phyloP scores from a whole-genome alignment of 2,113 vertebrate genomes.

The Brevimyrus niger region DNA sequence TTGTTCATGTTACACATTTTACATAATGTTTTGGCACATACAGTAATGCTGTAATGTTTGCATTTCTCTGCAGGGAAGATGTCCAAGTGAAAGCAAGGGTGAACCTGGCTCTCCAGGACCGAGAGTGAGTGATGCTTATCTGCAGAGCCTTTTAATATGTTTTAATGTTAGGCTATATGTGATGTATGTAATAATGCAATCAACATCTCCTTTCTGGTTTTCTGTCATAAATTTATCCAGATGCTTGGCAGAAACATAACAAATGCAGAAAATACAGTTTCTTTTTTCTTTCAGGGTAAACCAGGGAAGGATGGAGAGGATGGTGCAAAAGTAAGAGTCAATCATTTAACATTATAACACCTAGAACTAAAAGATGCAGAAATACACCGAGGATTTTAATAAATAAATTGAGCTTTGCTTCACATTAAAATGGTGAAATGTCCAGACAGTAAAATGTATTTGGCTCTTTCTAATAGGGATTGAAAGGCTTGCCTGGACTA shows the following conservation, averaged over 20 bases:
- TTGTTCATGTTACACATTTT: neutral
- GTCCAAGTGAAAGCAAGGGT: slow-evolving; percentile 69
- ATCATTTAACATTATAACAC: neutral
- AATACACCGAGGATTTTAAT: neutral
- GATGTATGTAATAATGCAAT: neutral
- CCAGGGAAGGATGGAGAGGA: slow-evolving; percentile 80
- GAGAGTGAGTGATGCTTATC: slow-evolving; percentile 63
- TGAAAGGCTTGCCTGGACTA: slow-evolving; percentile 42
- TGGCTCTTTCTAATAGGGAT: slow-evolving; percentile 46
- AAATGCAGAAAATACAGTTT: neutral
- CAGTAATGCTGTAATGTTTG: neutral
- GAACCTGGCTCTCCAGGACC: slow-evolving; percentile 71
- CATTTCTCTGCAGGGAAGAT: slow-evolving; percentile 45
- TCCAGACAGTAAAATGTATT: neutral
- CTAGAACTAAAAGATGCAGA: neutral
- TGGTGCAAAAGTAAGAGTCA: slow-evolving; percentile 59
- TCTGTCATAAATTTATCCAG: neutral
- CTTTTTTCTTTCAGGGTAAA: slow-evolving; percentile 71
- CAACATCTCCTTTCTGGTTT: neutral
- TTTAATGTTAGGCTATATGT: neutral
- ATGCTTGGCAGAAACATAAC: neutral
- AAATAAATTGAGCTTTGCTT: neutral
- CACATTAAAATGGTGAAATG: neutral
- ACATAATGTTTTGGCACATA: neutral
- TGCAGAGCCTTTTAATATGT: neutral